A percentile compares a stretch with the other conserved stretches of the same genome.
These are phyloP conservation scores for Guaruba guarouba DNA, from an alignment of 2,113 vertebrate species.

Conservation along the genomic window DNA sequence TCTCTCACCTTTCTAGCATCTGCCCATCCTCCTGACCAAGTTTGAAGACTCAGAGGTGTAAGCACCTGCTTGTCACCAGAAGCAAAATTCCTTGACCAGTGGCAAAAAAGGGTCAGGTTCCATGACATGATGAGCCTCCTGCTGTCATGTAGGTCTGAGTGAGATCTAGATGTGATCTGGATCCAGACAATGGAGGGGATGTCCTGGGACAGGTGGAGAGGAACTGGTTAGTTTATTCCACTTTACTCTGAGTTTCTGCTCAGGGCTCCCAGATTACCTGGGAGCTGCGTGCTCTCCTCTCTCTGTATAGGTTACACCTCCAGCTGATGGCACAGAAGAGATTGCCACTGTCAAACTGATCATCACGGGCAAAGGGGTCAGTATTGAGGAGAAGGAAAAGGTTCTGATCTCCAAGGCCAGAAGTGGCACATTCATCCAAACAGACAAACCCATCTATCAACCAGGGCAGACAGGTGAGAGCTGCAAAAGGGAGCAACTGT, in stretches of 20 bases:
- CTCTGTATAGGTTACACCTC: constrained; percentile 51
- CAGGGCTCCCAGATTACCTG: not conserved
- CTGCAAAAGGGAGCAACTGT: not conserved
- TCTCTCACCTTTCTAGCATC: not conserved
- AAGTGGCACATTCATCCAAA: constrained; percentile 67
- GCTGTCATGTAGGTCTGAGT: not conserved
- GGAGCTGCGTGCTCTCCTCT: not conserved
- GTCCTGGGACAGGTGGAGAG: not conserved
- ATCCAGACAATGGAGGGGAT: not conserved
- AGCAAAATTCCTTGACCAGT: not conserved
- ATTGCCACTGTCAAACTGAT: constrained; percentile 38
- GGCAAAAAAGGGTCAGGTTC: not conserved
- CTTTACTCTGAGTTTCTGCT: not conserved
- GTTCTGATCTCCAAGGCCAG: constrained; percentile 54
- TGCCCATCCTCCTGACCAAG: not conserved
- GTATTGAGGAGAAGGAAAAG: constrained; percentile 52
- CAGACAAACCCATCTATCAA: constrained; percentile 59
- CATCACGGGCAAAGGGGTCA: constrained; percentile 19
- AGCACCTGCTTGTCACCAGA: not conserved
- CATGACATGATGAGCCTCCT: not conserved
- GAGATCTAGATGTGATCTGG: not conserved
- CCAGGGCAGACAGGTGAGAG: constrained; percentile 54
- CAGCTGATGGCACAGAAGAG: constrained; percentile 17
- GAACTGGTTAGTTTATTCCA: not conserved
- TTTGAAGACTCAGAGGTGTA: not conserved